Conservation (phyloP, 2,113 vertebrate species). For the Casuarius casuarius region DNA sequence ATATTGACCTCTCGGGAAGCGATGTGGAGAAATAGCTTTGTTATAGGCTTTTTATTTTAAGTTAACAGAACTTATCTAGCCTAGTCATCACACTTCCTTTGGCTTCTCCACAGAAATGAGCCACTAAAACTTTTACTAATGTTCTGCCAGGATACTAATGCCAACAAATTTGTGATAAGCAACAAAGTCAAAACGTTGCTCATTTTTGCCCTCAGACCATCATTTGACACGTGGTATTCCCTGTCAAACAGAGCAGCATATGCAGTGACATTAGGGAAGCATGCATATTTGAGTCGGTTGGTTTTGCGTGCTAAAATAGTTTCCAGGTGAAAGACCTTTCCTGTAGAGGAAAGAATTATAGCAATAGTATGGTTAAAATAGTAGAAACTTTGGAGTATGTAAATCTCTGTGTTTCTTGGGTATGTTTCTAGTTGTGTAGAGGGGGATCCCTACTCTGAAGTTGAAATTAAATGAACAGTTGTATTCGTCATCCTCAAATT, state of each 20-base stretch:
- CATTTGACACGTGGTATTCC: neutral
- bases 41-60: neutral
- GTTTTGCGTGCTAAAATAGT: neutral
- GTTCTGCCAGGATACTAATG: neutral
- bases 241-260: neutral
- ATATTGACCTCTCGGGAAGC: neutral
- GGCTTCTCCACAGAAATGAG: neutral
- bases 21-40: neutral
- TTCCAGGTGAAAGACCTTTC: neutral
- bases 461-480: neutral
- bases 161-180: neutral
- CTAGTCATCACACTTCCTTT: neutral
- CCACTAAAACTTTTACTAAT: neutral
- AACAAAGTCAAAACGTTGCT: neutral
- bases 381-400: neutral
- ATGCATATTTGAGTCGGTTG: accelerated
- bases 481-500: neutral
- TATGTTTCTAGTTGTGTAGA: neutral
- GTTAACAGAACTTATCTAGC: neutral
- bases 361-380: neutral
- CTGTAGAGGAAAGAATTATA: neutral
- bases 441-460: neutral
- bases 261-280: neutral
- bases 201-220: neutral
- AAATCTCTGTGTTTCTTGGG: neutral